phyloP scores from a whole-genome alignment of 2,797 vertebrate genomes.

The Ambastaia sidthimunki region DNA sequence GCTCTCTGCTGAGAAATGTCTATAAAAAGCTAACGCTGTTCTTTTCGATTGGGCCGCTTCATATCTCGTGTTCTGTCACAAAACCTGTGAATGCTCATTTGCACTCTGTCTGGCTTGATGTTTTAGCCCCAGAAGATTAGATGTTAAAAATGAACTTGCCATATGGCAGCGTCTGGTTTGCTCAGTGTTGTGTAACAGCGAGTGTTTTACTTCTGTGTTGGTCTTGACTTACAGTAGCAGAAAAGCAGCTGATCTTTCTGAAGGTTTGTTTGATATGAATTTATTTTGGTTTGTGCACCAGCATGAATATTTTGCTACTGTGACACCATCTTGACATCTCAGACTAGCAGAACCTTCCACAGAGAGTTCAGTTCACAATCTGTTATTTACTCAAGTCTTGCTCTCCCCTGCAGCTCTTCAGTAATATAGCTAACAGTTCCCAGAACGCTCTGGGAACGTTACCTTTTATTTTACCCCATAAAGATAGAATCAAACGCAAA shows the following conservation, averaged over 20 bases:
- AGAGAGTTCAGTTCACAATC: too few relatives aligned
- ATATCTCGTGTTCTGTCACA: conserved; percentile 10
- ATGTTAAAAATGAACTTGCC: conserved; percentile 43
- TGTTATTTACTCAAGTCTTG: too few relatives aligned
- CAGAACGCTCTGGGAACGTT: too few relatives aligned
- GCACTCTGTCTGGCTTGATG: conserved; percentile 22
- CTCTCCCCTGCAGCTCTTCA: too few relatives aligned
- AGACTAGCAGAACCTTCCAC: too few relatives aligned
- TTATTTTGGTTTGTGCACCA: too few relatives aligned
- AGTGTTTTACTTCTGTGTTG: conserved; percentile 28
- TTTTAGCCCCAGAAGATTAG: conserved; percentile 41
- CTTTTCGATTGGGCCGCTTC: conserved; percentile 11
- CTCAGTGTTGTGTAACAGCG: conserved; percentile 45
- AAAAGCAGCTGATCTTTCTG: background rate
- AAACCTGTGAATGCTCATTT: conserved; percentile 28
- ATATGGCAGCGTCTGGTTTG: conserved; percentile 53
- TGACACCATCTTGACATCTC: too few relatives aligned
- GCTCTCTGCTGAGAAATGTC: conserved; percentile 23
- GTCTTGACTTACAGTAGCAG: conserved; percentile 14
- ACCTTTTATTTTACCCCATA: too few relatives aligned
- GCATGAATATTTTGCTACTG: too few relatives aligned
- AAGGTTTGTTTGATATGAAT: too few relatives aligned
- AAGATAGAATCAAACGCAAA: too few relatives aligned
- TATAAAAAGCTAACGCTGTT: conserved; percentile 25
- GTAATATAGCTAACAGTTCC: too few relatives aligned